Conservation (phyloP, 2,888 invertebrate species). For the Ochropacha duplaris region DNA sequence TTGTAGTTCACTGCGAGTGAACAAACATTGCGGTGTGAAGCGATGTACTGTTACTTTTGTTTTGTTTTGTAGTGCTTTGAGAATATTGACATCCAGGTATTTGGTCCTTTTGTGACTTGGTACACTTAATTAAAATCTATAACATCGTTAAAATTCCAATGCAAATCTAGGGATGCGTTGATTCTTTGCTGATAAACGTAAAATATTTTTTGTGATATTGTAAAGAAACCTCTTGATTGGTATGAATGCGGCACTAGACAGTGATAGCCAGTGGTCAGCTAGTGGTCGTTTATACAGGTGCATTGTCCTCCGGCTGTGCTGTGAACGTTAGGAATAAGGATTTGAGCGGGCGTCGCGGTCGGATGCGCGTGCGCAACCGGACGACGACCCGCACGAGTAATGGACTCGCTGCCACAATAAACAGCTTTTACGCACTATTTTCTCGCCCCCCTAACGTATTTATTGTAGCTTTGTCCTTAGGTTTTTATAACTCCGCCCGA, state of each 20-base stretch:
- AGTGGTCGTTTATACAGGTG: constrained; percentile 37
- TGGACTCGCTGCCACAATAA: constrained; percentile 32
- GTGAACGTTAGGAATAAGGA: constrained; percentile 53
- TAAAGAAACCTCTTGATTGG: background rate
- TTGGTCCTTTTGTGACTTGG: constrained; percentile 1
- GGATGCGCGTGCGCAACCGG: constrained; percentile 53
- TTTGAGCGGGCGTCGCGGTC: constrained; percentile 53
- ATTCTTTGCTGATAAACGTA: no score
- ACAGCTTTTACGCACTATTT: constrained; percentile 36
- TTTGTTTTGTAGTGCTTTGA: no score
- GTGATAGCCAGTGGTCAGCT: constrained; percentile 21
- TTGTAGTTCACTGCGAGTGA: constrained; percentile 42
- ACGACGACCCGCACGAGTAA: constrained; percentile 55
- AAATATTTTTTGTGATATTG: no score
- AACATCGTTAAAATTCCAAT: background rate
- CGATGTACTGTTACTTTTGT: constrained; percentile 51
- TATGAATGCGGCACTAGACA: constrained; percentile 18
- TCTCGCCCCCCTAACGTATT: constrained; percentile 22
- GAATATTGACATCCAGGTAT: constrained; percentile 1
- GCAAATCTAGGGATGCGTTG: no score
- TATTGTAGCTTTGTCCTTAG: constrained; percentile 24
- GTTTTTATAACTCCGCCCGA: constrained; percentile 15
- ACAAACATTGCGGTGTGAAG: constrained; percentile 52
- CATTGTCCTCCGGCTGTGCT: constrained; percentile 50
- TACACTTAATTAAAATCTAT: background rate